A percentile compares a stretch with the other conserved stretches of the same genome.
These are phyloP conservation scores for Eilema depressum DNA, from an alignment of 2,888 invertebrate genomes.

Conservation along the genomic window DNA sequence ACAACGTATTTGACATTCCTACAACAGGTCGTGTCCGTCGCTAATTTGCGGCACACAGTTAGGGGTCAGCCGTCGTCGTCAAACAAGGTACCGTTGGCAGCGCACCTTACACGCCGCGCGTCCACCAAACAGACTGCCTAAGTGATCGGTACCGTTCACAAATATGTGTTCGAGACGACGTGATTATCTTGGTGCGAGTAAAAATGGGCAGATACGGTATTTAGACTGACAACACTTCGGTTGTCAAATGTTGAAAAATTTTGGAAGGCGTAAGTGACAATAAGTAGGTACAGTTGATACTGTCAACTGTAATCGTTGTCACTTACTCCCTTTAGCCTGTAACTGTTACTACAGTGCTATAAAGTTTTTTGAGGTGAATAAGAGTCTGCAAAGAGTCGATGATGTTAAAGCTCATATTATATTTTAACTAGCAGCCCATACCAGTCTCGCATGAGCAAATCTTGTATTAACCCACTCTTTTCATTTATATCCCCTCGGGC, in stretches of 20 bases:
- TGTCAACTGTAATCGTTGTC: too few species aligned
- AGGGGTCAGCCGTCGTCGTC: constrained; percentile 78
- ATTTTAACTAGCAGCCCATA: too few species aligned
- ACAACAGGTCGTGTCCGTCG: constrained; percentile 36
- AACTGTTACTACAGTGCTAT: too few species aligned
- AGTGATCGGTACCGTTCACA: constrained; percentile 83
- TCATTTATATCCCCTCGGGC: too few species aligned
- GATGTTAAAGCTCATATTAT: too few species aligned
- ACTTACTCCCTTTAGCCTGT: too few species aligned
- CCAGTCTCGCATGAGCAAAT: too few species aligned
- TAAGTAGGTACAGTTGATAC: too few species aligned
- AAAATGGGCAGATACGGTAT: constrained; percentile 44
- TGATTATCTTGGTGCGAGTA: constrained; percentile 51
- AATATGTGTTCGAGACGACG: constrained; percentile 65
- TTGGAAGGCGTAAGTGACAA: neutral
- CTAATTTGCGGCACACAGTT: constrained; percentile 54
- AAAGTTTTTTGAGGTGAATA: too few species aligned
- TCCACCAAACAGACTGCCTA: constrained; percentile 75
- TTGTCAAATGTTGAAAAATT: neutral
- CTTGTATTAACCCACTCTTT: too few species aligned
- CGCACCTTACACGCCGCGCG: constrained; percentile 76
- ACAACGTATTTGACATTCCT: constrained; percentile 7
- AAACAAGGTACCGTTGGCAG: constrained; percentile 83
- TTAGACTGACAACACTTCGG: neutral
- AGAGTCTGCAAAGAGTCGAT: too few species aligned